Conservation (phyloP, 2,113 vertebrate genomes). For the Condylura cristata region DNA sequence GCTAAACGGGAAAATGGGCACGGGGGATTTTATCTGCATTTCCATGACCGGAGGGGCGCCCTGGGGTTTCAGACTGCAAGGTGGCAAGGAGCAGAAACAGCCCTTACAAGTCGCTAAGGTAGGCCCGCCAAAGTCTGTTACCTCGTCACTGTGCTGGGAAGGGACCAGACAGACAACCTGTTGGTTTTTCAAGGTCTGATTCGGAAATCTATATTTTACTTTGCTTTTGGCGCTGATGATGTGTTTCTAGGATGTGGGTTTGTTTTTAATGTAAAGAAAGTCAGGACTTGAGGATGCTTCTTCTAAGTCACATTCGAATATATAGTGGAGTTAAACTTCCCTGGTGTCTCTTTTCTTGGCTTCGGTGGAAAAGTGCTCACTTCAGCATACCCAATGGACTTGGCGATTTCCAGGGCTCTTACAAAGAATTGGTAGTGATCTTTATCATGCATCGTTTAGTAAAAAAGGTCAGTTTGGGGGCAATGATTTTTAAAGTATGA, state of each 20-base stretch:
- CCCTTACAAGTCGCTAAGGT: constrained; percentile 94
- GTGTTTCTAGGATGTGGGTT: neutral
- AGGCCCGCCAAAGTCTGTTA: constrained; percentile 59
- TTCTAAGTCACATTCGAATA: neutral
- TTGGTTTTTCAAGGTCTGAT: neutral
- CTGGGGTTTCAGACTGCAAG: constrained; percentile 95
- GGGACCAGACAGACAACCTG: neutral
- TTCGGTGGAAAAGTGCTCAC: neutral
- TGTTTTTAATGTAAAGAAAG: neutral
- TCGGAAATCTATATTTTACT: neutral
- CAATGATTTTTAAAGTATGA: neutral
- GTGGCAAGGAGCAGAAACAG: constrained; percentile 90
- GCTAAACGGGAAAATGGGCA: constrained; percentile 89
- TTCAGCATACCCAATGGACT: too few relatives aligned
- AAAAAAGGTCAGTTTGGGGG: constrained; percentile 1
- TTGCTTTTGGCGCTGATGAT: neutral
- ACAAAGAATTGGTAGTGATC: neutral
- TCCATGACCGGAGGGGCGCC: constrained; percentile 94
- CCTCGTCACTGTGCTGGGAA: neutral
- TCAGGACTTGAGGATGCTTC: neutral
- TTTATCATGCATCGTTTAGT: neutral
- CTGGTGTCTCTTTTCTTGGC: neutral
- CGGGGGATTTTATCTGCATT: constrained; percentile 94
- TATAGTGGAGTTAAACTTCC: neutral
- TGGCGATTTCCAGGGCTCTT: neutral